phyloP scores from a whole-genome alignment of 2,113 vertebrate genomes.

The Pachypanchax playfairii region DNA sequence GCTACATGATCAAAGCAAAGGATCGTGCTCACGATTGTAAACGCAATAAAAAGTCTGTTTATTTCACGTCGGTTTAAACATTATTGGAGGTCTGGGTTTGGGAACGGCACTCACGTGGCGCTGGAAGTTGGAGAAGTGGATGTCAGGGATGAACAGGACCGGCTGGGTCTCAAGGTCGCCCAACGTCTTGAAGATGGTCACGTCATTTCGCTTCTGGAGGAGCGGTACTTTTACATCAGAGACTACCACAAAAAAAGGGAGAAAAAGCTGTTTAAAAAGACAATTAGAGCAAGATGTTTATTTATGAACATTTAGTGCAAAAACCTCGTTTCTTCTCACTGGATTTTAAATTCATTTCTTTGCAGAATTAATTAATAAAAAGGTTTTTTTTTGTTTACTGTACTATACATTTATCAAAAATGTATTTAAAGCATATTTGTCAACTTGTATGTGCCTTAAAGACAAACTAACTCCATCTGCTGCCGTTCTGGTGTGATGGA shows the following conservation, averaged over 20 bases:
- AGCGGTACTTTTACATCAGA: slow-evolving; percentile 89
- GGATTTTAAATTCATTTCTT: not conserved
- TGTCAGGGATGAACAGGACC: slow-evolving; percentile 95
- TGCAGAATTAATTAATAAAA: too few relatives aligned
- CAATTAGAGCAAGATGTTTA: too few relatives aligned
- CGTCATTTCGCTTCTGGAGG: slow-evolving; percentile 90
- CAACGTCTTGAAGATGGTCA: slow-evolving; percentile 94
- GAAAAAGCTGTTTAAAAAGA: not conserved
- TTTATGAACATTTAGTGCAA: too few relatives aligned
- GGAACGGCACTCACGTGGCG: slow-evolving; percentile 86
- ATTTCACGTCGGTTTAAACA: not conserved
- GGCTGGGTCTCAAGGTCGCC: slow-evolving; percentile 92
- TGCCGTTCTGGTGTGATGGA: not conserved
- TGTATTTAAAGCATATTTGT: not conserved
- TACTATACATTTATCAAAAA: not conserved
- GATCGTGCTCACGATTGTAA: not conserved
- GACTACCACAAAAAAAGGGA: slow-evolving; percentile 68
- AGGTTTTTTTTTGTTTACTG: not conserved
- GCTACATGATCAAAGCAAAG: not conserved
- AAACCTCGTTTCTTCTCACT: too few relatives aligned
- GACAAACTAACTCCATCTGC: not conserved
- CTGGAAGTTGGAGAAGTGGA: slow-evolving; percentile 93
- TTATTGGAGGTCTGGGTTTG: not conserved
- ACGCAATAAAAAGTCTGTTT: not conserved
- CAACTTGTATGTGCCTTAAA: not conserved